Evolutionary conservation across 2,888 invertebrate genomes (phyloP).

Genomic region (Catocala sponsa): DNA sequence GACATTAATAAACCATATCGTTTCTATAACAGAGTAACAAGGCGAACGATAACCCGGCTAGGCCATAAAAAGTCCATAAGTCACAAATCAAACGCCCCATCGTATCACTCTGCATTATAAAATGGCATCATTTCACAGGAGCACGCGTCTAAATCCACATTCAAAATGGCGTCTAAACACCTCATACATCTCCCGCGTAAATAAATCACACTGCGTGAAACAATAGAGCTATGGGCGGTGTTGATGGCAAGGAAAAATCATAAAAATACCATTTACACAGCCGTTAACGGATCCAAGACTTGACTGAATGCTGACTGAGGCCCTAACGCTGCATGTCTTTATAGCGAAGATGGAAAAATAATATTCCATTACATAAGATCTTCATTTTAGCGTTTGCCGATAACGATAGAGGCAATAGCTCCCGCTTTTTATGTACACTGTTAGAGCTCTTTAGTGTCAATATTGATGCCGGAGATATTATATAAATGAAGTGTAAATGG

Average conservation of each 20-base stretch:
- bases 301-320: constrained; percentile 31
- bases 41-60: not conserved
- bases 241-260: constrained; percentile 63
- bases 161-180: constrained; percentile 58
- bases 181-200: constrained; percentile 61
- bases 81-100: constrained; percentile 30
- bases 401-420: constrained; percentile 27
- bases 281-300: constrained; percentile 62
- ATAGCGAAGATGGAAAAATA: constrained; percentile 50
- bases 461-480: constrained; percentile 8
- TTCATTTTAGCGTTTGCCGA: constrained; percentile 44
- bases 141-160: constrained; percentile 40
- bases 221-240: constrained; percentile 60
- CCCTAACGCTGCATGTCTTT: constrained; percentile 43
- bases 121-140: constrained; percentile 37
- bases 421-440: constrained; percentile 22
- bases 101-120: constrained; percentile 37
- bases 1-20: not conserved
- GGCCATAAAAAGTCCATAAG: constrained; percentile 10
- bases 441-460: constrained; percentile 5
- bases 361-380: constrained; percentile 44
- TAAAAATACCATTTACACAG: constrained; percentile 71
- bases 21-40: not conserved
- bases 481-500: not conserved
- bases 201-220: constrained; percentile 69